A percentile compares a stretch with the other conserved stretches of the same genome.
These are phyloP conservation scores for Choloepus didactylus DNA, from an alignment of 2,797 vertebrate genomes.

Conservation along the genomic window DNA sequence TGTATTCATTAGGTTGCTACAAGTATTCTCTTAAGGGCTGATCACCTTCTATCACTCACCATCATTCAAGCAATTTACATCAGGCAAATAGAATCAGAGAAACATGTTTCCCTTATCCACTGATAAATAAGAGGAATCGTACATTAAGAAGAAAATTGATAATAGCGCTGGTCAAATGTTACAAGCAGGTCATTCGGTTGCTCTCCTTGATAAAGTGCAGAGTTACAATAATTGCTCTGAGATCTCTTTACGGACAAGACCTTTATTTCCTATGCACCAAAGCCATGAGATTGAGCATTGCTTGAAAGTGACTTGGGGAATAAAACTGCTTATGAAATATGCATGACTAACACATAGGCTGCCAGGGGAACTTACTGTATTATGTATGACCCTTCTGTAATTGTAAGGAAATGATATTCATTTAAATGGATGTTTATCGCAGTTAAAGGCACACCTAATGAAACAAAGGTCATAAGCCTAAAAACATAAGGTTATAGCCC, in stretches of 20 bases:
- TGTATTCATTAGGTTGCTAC: constrained; percentile 66
- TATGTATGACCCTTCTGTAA: constrained; percentile 90
- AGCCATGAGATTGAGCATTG: constrained; percentile 81
- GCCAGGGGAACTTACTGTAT: constrained; percentile 87
- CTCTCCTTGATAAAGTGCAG: constrained; percentile 83
- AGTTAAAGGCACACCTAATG: constrained; percentile 87
- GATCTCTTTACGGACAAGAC: constrained; percentile 85
- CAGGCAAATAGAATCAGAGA: constrained; percentile 62
- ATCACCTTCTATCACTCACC: not conserved
- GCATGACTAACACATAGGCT: constrained; percentile 88
- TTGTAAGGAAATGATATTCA: constrained; percentile 90
- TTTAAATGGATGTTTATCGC: constrained; percentile 90
- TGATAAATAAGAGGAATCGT: constrained; percentile 79
- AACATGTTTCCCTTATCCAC: constrained; percentile 33
- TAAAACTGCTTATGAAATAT: constrained; percentile 90
- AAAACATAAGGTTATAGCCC: constrained; percentile 83
- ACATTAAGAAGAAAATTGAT: constrained; percentile 82
- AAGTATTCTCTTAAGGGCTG: constrained; percentile 62
- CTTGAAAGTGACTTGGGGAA: constrained; percentile 87
- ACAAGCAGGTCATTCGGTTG: constrained; percentile 77
- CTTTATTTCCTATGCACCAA: constrained; percentile 87
- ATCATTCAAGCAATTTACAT: constrained; percentile 67
- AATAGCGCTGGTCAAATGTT: constrained; percentile 69
- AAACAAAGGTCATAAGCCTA: constrained; percentile 87
- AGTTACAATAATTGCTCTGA: constrained; percentile 80